These are phyloP conservation scores for Tetragonisca angustula DNA, from an alignment of 2,888 invertebrate genomes.

Conservation along the genomic window DNA sequence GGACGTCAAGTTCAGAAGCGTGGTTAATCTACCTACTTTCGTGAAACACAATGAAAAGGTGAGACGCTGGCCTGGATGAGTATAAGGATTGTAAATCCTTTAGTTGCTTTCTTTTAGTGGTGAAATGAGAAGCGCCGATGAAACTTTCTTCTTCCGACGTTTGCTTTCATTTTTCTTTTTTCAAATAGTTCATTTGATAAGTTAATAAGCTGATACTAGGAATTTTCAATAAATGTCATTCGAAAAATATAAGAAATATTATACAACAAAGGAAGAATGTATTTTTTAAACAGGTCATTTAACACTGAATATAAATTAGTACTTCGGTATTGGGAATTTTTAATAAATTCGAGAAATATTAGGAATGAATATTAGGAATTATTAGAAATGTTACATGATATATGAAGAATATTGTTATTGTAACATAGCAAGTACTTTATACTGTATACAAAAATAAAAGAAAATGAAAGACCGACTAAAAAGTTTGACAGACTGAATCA, in stretches of 20 bases:
- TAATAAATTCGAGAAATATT: too few species aligned
- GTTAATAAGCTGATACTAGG: not conserved
- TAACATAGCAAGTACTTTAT: too few species aligned
- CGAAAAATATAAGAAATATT: not conserved
- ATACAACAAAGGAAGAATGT: too few species aligned
- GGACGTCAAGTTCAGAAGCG: conserved; percentile 86
- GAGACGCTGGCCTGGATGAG: conserved; percentile 52
- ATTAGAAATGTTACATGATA: too few species aligned
- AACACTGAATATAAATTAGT: too few species aligned
- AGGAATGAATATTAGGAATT: too few species aligned
- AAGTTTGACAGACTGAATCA: not conserved
- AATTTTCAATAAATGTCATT: not conserved
- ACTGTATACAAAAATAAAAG: not conserved
- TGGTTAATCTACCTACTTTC: conserved; percentile 91
- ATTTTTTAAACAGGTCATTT: too few species aligned
- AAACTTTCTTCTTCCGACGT: not conserved
- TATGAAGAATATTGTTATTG: too few species aligned
- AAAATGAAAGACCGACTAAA: not conserved
- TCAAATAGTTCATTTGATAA: not conserved
- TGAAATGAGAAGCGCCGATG: too few species aligned
- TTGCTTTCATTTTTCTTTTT: not conserved
- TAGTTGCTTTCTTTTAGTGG: not conserved
- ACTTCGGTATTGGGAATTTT: too few species aligned
- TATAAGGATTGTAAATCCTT: not conserved
- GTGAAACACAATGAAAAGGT: conserved; percentile 89